Conservation (phyloP, 2,888 invertebrate species). For the Cyaniris semiargus region DNA sequence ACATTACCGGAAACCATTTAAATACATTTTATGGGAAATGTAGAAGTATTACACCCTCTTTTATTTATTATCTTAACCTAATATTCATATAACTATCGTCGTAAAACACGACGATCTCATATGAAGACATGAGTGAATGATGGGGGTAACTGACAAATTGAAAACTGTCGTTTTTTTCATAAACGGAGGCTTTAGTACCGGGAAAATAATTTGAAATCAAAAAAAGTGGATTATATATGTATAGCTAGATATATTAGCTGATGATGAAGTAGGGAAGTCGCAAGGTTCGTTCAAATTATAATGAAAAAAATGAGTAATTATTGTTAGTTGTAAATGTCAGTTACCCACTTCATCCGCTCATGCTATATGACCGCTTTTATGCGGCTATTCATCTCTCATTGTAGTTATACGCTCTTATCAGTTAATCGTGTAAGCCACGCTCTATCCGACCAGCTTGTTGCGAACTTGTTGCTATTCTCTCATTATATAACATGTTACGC, state of each 20-base stretch:
- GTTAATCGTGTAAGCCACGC: background rate
- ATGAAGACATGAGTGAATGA: background rate
- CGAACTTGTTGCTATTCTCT: background rate
- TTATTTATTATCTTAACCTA: background rate
- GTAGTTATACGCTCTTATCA: background rate
- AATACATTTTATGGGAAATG: background rate
- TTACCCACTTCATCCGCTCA: too few species aligned
- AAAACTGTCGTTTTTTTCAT: background rate
- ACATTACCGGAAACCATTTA: background rate
- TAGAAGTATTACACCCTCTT: background rate
- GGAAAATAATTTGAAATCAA: too few species aligned
- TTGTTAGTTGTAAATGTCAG: too few species aligned
- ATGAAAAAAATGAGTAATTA: too few species aligned
- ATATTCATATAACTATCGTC: background rate
- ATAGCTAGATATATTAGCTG: too few species aligned
- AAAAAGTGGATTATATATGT: too few species aligned
- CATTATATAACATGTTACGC: too few species aligned
- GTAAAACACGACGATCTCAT: conserved; percentile 7
- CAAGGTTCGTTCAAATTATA: too few species aligned
- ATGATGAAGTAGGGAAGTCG: background rate
- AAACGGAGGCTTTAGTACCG: too few species aligned
- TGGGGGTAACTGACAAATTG: too few species aligned
- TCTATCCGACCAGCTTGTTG: background rate
- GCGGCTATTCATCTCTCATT: background rate
- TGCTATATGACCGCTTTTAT: background rate